Base-by-base conservation (phyloP, 1,140 invertebrate genomes). In the Caenorhabditis latens region DNA sequence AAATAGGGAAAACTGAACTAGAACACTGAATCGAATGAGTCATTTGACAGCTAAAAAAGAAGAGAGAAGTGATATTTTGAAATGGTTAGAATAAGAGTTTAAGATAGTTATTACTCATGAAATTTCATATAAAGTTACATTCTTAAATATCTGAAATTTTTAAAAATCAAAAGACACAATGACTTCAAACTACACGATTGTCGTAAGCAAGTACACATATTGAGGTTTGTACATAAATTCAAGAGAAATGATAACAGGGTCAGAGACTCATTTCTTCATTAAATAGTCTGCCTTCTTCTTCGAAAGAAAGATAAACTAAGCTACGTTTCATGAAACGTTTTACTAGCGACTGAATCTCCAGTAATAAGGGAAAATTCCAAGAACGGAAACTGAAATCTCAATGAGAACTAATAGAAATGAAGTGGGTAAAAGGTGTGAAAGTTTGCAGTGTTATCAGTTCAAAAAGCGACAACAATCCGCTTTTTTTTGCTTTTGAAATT, bases 391-490 rank as follows among this genome's bases (percentile, higher is more conserved):
- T 19, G 19, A 19, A 71, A 71, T 43, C 14, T 7, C 14, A 43
- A 19, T 43, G 42, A 71, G 19, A 50, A 32, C 43, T 13, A 50
- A 7, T 71, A 13, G 16, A 53, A 79, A 50, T 19, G 40, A 79
- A 79, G 8, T 24, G 21, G 9, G 24, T 24, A 46, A 42, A 53
- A 79, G 46, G 71, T 79, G 71, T 79, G 71, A 79, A 79, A 50
- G 5, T 24, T 79, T 50, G 71, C 43, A 53, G 7, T 50, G 43
- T 50, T 50, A 50, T 50, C 43, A 53, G n/a, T 24, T 50, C 9
- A 24, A 50, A 79, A 50, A n/a, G 71, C 21, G n/a, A 50, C 71
- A 79, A 13, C 43, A 71, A 79, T 79, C 71, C 46, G 71, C 71
- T 79, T 50, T 79, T 79, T 50, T 50, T 46, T 71, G 21, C 21